These are phyloP conservation scores for Spisula solida DNA, from an alignment of 2,888 invertebrate species.

Conservation along the genomic window DNA sequence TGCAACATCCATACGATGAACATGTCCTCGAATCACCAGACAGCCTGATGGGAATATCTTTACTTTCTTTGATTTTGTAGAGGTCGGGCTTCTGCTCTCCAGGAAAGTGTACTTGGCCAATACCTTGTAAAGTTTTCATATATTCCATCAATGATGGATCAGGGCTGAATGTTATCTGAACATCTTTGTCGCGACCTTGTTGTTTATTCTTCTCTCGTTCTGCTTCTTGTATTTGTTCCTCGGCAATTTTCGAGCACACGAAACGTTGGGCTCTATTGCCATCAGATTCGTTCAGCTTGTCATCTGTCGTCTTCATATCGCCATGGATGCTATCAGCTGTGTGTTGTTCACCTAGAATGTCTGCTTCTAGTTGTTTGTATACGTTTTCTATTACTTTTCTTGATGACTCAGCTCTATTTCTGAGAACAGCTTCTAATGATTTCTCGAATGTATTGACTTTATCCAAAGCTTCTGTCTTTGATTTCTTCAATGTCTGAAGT, in stretches of 20 bases:
- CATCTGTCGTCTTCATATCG: neutral
- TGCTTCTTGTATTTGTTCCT: neutral
- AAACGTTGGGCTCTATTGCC: constrained; percentile 36
- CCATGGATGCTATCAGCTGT: neutral
- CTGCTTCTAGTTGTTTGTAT: neutral
- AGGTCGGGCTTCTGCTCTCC: neutral
- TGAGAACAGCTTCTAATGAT: neutral
- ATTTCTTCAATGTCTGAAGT: neutral
- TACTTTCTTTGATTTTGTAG: neutral
- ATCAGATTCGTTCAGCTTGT: neutral
- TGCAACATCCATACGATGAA: neutral
- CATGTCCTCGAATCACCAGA: neutral
- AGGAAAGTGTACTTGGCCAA: neutral
- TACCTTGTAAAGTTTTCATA: neutral
- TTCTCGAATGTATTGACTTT: neutral
- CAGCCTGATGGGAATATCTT: constrained; percentile 22
- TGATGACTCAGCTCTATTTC: neutral
- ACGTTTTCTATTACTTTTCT: neutral
- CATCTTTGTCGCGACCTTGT: neutral
- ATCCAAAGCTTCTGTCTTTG: neutral
- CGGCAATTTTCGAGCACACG: constrained; percentile 15
- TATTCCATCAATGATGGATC: neutral
- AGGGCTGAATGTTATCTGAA: neutral
- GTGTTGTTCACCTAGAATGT: neutral
- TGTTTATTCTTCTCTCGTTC: neutral